Base-by-base conservation (phyloP, 2,113 vertebrate genomes). In the Azemiops feae region DNA sequence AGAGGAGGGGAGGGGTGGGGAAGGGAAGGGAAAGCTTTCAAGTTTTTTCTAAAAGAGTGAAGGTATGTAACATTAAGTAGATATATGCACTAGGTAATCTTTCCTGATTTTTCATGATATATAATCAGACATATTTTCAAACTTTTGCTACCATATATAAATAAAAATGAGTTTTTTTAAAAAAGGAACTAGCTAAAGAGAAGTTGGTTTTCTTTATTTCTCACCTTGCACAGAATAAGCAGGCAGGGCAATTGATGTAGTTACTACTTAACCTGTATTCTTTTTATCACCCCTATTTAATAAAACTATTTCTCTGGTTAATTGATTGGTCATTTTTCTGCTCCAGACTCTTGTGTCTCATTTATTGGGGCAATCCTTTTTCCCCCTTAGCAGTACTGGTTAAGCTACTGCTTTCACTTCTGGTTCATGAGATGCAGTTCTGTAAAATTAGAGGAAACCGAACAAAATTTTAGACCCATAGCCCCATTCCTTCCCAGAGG, bases 401-500 rank as follows among this genome's bases (percentile, higher is more conserved):
- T 53, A 43, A 23, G 3, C 22, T n/a, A 22, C 1, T 74, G 34
- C 52, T 34, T 89, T 93, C 20, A 57, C 39, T 94, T 50, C 93
- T 93, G 54, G n/a, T 23, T 2, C 14, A 53, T 30, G 8, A 92
- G 87, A 45, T 74, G 0, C 47, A 47, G 5, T 43, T 90, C 57
- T 92, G 8, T 16, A 94, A 39, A 0, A 39, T 23, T 92, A 81
- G 52, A 18, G 39, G 69, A 74, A 91, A 34, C 2, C 89, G 18
- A 39, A 53, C 90, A 39, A 53, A 34, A 55, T 57, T 90, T 85
- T 12, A 23, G 88, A 34, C n/a, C 91, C 69, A 45, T 14, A 93
- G 30, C 89, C 94, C 14, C 74, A 93, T 55, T 53, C 88, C 52
- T 89, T 89, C 54, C 81, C 43, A 39, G 25, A 27, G 54, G 91